A percentile compares a stretch with the other conserved stretches of the same genome.
These are phyloP conservation scores for Crotalus viridis DNA, from an alignment of 2,113 vertebrate species.

Conservation along the genomic window DNA sequence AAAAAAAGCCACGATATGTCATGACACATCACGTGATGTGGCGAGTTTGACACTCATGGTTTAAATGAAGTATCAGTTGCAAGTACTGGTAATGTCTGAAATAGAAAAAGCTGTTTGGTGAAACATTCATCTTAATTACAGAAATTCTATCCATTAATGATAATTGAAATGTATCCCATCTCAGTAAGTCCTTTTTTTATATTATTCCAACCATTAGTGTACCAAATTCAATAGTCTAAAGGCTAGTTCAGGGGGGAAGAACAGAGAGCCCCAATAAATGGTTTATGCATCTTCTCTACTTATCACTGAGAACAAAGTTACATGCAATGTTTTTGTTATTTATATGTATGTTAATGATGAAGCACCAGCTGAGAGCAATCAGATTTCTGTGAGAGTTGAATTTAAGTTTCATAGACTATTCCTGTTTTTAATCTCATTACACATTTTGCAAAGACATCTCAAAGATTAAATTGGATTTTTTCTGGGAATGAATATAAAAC, in stretches of 20 bases:
- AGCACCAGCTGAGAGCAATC: not conserved
- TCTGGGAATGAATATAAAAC: constrained; percentile 10
- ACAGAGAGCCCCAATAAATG: not conserved
- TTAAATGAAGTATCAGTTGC: not conserved
- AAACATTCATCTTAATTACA: not conserved
- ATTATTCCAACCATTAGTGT: not conserved
- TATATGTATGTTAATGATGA: not conserved
- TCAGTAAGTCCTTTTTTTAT: not conserved
- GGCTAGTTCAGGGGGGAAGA: not conserved
- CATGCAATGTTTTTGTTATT: not conserved
- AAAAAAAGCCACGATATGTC: too few species aligned
- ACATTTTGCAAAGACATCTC: not conserved
- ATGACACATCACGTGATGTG: too few species aligned
- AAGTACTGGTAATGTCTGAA: not conserved
- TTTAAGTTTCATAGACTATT: rapidly evolving
- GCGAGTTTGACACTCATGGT: too few species aligned
- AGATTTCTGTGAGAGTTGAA: not conserved
- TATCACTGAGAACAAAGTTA: not conserved
- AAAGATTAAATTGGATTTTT: not conserved
- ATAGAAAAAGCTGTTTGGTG: not conserved
- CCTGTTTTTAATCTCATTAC: not conserved
- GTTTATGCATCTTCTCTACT: not conserved
- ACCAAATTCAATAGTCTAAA: not conserved
- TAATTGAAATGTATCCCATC: not conserved
- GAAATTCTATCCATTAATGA: not conserved